Conservation (phyloP, 2,888 invertebrate genomes). For the Brachylomia viminalis region DNA sequence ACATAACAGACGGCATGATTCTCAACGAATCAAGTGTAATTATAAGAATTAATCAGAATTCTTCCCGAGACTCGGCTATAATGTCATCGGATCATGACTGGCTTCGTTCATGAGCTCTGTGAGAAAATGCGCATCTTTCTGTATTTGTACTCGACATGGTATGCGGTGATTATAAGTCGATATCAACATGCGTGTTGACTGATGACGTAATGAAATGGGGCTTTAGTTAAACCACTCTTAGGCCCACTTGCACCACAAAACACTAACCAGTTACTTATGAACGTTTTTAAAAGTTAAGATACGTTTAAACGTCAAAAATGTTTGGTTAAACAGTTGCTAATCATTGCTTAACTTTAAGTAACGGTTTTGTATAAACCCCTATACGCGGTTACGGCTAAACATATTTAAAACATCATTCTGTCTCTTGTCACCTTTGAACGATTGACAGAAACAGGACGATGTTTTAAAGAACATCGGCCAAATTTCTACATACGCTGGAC, state of each 20-base stretch:
- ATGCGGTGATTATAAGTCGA: slow-evolving; percentile 4
- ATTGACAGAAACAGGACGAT: background rate
- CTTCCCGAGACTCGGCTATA: slow-evolving; percentile 19
- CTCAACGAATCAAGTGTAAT: slow-evolving; percentile 40
- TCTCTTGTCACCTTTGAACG: background rate
- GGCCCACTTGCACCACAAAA: background rate
- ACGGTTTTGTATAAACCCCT: no score
- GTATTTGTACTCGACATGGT: slow-evolving; percentile 13
- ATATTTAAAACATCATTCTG: background rate
- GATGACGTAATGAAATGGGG: background rate
- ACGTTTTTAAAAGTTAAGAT: no score
- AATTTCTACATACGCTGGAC: no score
- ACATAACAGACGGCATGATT: slow-evolving; percentile 29
- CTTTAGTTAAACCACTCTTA: background rate
- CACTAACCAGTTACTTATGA: no score
- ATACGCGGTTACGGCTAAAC: no score
- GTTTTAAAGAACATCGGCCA: no score
- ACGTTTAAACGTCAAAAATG: no score
- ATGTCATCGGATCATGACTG: slow-evolving; percentile 46
- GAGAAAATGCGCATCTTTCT: slow-evolving; percentile 36
- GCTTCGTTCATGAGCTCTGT: slow-evolving; percentile 37
- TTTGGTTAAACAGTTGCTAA: no score
- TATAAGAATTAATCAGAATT: slow-evolving; percentile 49
- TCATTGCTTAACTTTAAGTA: no score
- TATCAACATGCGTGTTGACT: background rate